Percentiles rank a stretch among this genome's conserved stretches.
phyloP scores from a whole-genome alignment of 1,140 invertebrate genomes.

The Muscidifurax raptorellus region DNA sequence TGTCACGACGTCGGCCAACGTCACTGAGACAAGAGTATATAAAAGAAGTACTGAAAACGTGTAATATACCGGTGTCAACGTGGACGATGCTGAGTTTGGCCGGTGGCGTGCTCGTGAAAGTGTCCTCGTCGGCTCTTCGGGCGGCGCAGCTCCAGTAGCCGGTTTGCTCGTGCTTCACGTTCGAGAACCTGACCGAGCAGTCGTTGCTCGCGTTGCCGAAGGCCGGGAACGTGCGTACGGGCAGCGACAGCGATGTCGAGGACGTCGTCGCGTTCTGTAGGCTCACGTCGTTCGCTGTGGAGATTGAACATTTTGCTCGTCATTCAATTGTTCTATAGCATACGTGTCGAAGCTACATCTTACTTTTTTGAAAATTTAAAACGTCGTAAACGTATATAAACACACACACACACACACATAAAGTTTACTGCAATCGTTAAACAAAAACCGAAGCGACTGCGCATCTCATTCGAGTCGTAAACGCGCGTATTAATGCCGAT shows the following conservation, averaged over 20 bases:
- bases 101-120: slow-evolving; percentile 69
- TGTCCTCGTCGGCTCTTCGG: slow-evolving; percentile 62
- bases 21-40: too few species aligned
- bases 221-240: slow-evolving; percentile 69
- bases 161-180: slow-evolving; percentile 70
- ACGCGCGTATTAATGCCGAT: not conserved
- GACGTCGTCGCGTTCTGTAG: not conserved
- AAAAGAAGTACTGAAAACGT: too few species aligned
- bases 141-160: slow-evolving; percentile 74
- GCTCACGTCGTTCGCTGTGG: slow-evolving; percentile 14
- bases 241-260: slow-evolving; percentile 56
- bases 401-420: too few species aligned
- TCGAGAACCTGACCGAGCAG: slow-evolving; percentile 72
- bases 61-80: slow-evolving; percentile 61
- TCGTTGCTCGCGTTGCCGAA: slow-evolving; percentile 73
- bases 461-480: not conserved
- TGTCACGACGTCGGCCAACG: too few species aligned
- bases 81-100: slow-evolving; percentile 70
- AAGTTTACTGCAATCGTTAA: too few species aligned
- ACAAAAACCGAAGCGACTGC: too few species aligned
- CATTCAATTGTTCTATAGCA: too few species aligned
- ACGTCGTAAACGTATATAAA: not conserved
- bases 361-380: not conserved
- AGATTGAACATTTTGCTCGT: not conserved
- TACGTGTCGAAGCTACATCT: not conserved